Evolutionary conservation across 1,140 invertebrate species (phyloP), one percentile per base, ranked within the genome.

Genomic region (Antheraea mylitta): DNA sequence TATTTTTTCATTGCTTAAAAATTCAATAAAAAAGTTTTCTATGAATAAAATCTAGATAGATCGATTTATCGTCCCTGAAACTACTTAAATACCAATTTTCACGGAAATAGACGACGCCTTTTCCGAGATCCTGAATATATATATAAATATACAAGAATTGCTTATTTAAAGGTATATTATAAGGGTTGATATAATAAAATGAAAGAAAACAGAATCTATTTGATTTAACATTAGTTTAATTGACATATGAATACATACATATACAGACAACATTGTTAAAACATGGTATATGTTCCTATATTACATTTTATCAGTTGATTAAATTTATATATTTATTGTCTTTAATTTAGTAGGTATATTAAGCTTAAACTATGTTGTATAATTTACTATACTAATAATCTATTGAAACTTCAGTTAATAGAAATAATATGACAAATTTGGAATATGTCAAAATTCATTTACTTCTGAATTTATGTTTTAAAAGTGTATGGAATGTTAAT

Each of bases 141-240:
- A n/a, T n/a, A n/a, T n/a, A n/a, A n/a, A n/a, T n/a, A n/a, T n/a
- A n/a, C n/a, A n/a, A n/a, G n/a, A n/a, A n/a, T n/a, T n/a, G n/a
- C n/a, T n/a, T n/a, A n/a, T n/a, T n/a, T n/a, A n/a, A n/a, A n/a
- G n/a, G n/a, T n/a, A n/a, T n/a, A 10, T 42, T 53, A 16, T 53
- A 53, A 13, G 45, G 45, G 6, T 53, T 53, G 0, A 13, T 16
- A 42, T 8, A 10, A 42, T 42, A 7, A 7, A 42, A 42, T 61
- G 0, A 37, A 63, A 37, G 13, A 63, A 63, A 36, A 63, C 3
- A 22, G 22, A 16, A 37, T 16, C 36, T 36, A 7, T 0, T 7
- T 63, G 30, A 48, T 66, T n/a, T 18, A 67, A 71, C 66, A 77
- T 78, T 73, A 83, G 53, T 83, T 80, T 82, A 83, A 81, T 83